phyloP scores from a whole-genome alignment of 1,140 invertebrate genomes.

The Hylaeus volcanicus region DNA sequence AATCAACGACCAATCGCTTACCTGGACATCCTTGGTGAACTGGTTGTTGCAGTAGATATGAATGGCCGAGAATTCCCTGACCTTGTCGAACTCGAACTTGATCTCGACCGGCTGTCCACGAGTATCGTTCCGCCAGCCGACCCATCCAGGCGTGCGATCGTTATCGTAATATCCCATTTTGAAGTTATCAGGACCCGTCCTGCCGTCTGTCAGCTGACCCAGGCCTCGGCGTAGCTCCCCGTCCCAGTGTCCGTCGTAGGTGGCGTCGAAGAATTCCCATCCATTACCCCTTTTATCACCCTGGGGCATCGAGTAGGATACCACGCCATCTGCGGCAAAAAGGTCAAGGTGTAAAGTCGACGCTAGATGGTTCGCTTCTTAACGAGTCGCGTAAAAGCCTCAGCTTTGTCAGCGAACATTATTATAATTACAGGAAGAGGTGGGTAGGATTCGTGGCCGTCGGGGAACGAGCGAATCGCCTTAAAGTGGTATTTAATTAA shows the following conservation, averaged over 20 bases:
- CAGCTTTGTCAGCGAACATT: background rate
- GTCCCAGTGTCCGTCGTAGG: constrained; percentile 89
- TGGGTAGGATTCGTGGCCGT: background rate
- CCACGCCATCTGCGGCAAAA: constrained; percentile 85
- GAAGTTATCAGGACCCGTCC: constrained; percentile 86
- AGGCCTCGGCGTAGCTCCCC: constrained; percentile 84
- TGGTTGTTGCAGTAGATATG: constrained; percentile 91
- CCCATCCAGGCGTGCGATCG: constrained; percentile 87
- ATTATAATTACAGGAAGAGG: background rate
- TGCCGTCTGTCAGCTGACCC: constrained; percentile 88
- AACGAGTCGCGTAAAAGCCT: constrained; percentile 8
- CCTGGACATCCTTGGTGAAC: constrained; percentile 89
- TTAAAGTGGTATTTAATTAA: background rate
- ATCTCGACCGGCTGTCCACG: constrained; percentile 86
- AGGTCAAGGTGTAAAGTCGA: constrained; percentile 60
- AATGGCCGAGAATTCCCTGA: constrained; percentile 91
- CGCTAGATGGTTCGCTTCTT: background rate
- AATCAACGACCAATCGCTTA: constrained; percentile 66
- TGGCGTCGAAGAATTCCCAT: constrained; percentile 89
- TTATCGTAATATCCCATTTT: constrained; percentile 84
- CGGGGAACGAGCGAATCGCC: background rate
- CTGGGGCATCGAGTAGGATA: constrained; percentile 91
- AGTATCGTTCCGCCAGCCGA: constrained; percentile 94
- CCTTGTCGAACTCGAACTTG: constrained; percentile 92
- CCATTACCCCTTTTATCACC: constrained; percentile 86